Conservation (phyloP, 92 coral and sea anemone species). For the Epizoanthus fatuus region DNA sequence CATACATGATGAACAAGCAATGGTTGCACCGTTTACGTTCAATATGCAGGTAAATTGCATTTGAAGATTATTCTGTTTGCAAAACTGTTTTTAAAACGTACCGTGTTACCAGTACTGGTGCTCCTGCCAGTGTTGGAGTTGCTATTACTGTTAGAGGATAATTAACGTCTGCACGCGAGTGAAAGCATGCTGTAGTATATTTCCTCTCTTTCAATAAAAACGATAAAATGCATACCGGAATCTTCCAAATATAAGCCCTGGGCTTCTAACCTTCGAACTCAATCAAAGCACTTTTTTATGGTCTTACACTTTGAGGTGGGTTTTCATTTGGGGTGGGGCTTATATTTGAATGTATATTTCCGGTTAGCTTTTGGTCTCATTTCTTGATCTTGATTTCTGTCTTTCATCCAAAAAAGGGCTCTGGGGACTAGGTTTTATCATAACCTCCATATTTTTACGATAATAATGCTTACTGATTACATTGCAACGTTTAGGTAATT, state of each 20-base stretch:
- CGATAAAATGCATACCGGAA: constrained; percentile 13
- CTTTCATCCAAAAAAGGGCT: constrained; percentile 5
- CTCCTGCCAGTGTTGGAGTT: constrained; percentile 20
- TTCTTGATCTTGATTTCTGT: constrained; percentile 10
- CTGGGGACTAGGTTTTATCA: constrained; percentile 18
- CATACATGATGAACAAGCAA: constrained; percentile 4
- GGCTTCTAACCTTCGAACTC: constrained; percentile 2
- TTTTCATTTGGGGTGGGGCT: constrained; percentile 10
- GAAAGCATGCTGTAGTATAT: constrained; percentile 13
- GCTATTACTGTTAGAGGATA: constrained; percentile 4
- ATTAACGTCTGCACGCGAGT: constrained; percentile 12
- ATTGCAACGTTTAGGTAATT: constrained; percentile 6
- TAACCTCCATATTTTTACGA: constrained; percentile 9
- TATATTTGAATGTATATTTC: constrained; percentile 9
- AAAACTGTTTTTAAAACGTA: constrained; percentile 5
- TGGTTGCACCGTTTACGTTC: constrained; percentile 7
- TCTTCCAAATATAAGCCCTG: constrained; percentile 2
- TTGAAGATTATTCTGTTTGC: constrained; percentile 13
- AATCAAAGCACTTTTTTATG: constrained; percentile 11
- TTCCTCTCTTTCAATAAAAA: constrained; percentile 13
- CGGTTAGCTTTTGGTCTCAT: constrained; percentile 15
- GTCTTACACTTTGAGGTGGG: constrained; percentile 17
- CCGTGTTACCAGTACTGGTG: constrained; percentile 14
- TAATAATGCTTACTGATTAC: constrained; percentile 7
- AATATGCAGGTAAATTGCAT: constrained; percentile 17